Conservation (phyloP, 2,888 invertebrate species). For the Leucozona laternaria region DNA sequence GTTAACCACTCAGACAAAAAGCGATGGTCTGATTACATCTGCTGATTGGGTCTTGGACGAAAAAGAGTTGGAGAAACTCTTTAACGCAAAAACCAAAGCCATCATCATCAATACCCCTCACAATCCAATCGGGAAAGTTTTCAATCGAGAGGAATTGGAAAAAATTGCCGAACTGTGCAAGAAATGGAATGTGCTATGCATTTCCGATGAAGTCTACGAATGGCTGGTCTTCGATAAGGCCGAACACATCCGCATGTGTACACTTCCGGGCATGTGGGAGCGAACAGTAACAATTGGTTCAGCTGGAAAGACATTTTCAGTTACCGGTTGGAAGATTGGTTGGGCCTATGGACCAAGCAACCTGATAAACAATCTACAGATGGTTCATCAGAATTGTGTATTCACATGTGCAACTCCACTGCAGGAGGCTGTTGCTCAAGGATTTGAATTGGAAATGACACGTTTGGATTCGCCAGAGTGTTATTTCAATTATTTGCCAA, state of each 20-base stretch:
- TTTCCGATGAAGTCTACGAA: constrained; percentile 99
- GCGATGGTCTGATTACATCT: constrained; percentile 85
- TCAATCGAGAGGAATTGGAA: constrained; percentile 86
- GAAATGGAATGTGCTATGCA: constrained; percentile 95
- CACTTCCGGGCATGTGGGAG: constrained; percentile 98
- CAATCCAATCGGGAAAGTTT: constrained; percentile 98
- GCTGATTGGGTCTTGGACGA: constrained; percentile 96
- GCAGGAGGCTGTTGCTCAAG: constrained; percentile 96
- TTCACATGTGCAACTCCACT: constrained; percentile 96
- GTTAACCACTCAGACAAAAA: constrained; percentile 78
- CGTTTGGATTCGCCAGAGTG: constrained; percentile 90
- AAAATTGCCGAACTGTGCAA: constrained; percentile 94
- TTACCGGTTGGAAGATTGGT: constrained; percentile 98
- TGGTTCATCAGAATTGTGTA: constrained; percentile 97
- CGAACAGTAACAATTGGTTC: constrained; percentile 98
- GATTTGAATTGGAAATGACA: constrained; percentile 93
- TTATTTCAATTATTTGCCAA: constrained; percentile 91
- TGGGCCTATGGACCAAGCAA: constrained; percentile 97
- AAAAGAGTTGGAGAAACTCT: constrained; percentile 90
- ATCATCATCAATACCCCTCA: constrained; percentile 99
- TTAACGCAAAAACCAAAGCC: constrained; percentile 95
- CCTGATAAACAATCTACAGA: constrained; percentile 91
- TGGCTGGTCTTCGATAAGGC: constrained; percentile 95
- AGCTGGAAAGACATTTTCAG: constrained; percentile 98
- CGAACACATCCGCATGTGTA: constrained; percentile 96